These are phyloP conservation scores for fruit fly (Drosophila melanogaster) DNA, from an alignment of 1,140 invertebrate genomes.

Conservation along the genomic window DNA sequence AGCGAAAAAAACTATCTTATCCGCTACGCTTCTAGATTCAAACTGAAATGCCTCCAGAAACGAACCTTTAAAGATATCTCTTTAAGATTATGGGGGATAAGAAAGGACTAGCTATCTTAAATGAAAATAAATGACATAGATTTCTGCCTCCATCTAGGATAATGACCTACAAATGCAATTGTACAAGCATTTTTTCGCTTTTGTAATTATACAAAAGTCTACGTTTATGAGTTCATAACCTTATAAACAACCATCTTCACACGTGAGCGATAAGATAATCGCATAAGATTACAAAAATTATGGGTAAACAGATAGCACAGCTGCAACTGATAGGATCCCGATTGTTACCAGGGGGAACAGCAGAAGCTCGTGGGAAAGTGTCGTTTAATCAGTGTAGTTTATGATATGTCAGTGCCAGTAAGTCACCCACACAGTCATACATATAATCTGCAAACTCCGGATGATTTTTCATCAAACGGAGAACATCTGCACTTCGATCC, in stretches of 20 bases:
- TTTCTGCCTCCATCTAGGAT: not conserved
- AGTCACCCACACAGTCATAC: conserved; percentile 68
- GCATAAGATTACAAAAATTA: not conserved
- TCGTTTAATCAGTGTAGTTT: conserved; percentile 41
- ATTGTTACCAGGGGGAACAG: conserved; percentile 45
- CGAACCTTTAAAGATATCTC: not conserved
- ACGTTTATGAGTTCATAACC: not conserved
- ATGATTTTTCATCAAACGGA: conserved; percentile 55
- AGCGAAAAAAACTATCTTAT: not conserved
- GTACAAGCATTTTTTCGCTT: too few relatives aligned
- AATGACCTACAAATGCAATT: too few relatives aligned
- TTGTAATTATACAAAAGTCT: too few relatives aligned
- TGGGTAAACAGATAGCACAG: not conserved
- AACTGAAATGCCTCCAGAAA: not conserved
- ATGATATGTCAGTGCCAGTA: conserved; percentile 68
- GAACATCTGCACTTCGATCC: conserved; percentile 56
- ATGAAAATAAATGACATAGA: not conserved
- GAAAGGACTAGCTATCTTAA: not conserved
- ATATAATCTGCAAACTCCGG: conserved; percentile 59
- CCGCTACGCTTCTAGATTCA: not conserved
- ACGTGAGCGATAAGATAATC: conserved; percentile 45
- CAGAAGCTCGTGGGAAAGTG: not conserved
- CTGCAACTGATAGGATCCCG: conserved; percentile 31
- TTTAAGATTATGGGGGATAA: not conserved
- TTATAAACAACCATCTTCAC: not conserved